Evolutionary conservation across 1,140 invertebrate genomes (phyloP).

Genomic region (Sitophilus oryzae): DNA sequence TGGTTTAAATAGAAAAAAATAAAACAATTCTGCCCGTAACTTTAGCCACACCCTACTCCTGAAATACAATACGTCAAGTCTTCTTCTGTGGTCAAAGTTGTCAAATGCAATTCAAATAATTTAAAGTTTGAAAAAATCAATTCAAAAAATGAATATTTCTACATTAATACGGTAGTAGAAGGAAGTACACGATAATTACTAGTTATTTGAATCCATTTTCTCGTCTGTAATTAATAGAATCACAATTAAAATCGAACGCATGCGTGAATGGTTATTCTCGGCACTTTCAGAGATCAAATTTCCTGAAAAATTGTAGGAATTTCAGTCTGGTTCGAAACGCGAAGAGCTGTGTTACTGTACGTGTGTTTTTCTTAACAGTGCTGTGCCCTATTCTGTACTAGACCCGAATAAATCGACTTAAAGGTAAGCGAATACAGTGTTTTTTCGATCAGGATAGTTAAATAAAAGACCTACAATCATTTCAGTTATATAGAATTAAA

Average conservation of each 20-base stretch:
- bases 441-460: neutral
- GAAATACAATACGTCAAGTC: too few species aligned
- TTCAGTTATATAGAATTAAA: neutral
- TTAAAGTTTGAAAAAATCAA: too few species aligned
- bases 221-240: too few species aligned
- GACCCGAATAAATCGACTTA: slow-evolving; percentile 6
- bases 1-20: too few species aligned
- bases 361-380: slow-evolving; percentile 10
- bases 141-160: too few species aligned
- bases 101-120: too few species aligned
- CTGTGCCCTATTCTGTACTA: slow-evolving; percentile 18
- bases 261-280: slow-evolving; percentile 17
- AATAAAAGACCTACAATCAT: neutral
- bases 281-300: slow-evolving; percentile 17
- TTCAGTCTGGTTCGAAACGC: slow-evolving; percentile 12
- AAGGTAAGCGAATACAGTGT: slow-evolving; percentile 19
- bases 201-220: too few species aligned
- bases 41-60: too few species aligned
- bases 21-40: too few species aligned
- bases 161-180: too few species aligned
- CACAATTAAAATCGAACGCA: slow-evolving; percentile 9
- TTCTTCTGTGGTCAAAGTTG: too few species aligned
- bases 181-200: too few species aligned
- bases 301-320: slow-evolving; percentile 22
- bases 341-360: slow-evolving; percentile 6